These are phyloP conservation scores for Rhodeus uyekii DNA, from an alignment of 2,797 vertebrate genomes.

Conservation along the genomic window DNA sequence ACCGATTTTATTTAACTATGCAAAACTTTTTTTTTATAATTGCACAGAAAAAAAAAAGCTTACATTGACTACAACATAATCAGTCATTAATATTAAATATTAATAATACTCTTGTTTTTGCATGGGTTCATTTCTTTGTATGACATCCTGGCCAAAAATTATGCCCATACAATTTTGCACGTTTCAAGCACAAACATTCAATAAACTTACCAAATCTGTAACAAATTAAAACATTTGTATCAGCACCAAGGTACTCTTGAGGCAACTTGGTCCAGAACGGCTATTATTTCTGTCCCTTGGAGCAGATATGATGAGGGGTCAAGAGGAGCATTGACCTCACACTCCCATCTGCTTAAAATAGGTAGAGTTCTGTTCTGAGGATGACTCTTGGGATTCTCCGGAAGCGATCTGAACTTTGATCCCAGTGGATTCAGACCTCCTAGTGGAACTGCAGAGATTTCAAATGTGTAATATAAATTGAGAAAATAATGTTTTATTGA, in stretches of 20 bases:
- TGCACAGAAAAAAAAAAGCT: not conserved
- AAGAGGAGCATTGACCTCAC: slow-evolving; percentile 65
- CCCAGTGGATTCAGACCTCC: slow-evolving; percentile 4
- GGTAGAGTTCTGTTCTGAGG: slow-evolving; percentile 49
- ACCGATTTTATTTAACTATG: not conserved
- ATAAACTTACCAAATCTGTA: not conserved
- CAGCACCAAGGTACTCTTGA: slow-evolving; percentile 47
- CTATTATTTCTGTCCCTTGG: slow-evolving; percentile 61
- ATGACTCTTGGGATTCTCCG: slow-evolving; percentile 10
- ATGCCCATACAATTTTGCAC: not conserved
- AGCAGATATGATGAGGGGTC: slow-evolving; percentile 59
- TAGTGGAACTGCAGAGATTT: not conserved
- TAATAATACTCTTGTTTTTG: not conserved
- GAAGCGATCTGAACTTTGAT: slow-evolving; percentile 46
- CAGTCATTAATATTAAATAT: not conserved
- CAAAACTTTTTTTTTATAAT: too few species aligned
- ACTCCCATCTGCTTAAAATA: slow-evolving; percentile 61
- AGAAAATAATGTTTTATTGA: not conserved
- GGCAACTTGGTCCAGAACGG: slow-evolving; percentile 61
- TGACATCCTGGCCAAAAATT: too few species aligned
- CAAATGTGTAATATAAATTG: not conserved
- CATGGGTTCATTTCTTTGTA: not conserved
- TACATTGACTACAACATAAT: not conserved
- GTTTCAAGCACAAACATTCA: not conserved
- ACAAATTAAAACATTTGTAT: not conserved